Base-by-base conservation (phyloP, 2,888 invertebrate species). In the Stenotaenia linearis region DNA sequence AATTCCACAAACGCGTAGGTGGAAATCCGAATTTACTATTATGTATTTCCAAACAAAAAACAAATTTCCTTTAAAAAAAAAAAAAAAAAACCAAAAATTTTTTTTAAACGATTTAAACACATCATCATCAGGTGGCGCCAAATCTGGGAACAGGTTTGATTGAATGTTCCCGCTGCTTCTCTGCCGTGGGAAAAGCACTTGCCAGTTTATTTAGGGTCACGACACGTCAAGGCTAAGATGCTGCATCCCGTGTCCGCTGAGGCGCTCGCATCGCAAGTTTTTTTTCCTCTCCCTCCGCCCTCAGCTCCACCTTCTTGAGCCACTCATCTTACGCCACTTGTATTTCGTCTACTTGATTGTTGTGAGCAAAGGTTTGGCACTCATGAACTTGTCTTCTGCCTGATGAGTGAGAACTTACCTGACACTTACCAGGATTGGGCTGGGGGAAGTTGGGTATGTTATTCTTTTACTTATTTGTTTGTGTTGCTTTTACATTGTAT, bases 101-200 rank as follows among this genome's bases (percentile, higher is more conserved):
- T 3, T 45, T 7, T 40, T 12, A 12, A 15, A 5, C 61, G 15
- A 61, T 61, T 61, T 61, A 25, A 61, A 61, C 61, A 4, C 61
- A 61, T 61, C 61, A 61, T 61, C 61, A 61, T 61, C 61, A 61
- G 61, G 61, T 61, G 61, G 61, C 61, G 61, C 61, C 61, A 61
- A 61, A 61, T 77, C 77, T 77, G 77, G 77, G 77, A 77, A 77
- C 77, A 77, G 77, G 77, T 77, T 77, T 77, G 77, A 77, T 77
- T 77, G 77, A 77, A 77, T 40, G 40, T 40, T 77, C 40, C 25
- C 37, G 77, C 61, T 61, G 61, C 61, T 61, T 61, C 61, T 61
- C 61, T 37, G 77, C 77, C 77, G 77, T 77, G 77, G 77, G 77
- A 77, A 77, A 35, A 77, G 28, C 35, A 28, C 77, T 40, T 77